These are phyloP conservation scores for Eilema sororculum DNA, from an alignment of 2,888 invertebrate species.

Conservation along the genomic window DNA sequence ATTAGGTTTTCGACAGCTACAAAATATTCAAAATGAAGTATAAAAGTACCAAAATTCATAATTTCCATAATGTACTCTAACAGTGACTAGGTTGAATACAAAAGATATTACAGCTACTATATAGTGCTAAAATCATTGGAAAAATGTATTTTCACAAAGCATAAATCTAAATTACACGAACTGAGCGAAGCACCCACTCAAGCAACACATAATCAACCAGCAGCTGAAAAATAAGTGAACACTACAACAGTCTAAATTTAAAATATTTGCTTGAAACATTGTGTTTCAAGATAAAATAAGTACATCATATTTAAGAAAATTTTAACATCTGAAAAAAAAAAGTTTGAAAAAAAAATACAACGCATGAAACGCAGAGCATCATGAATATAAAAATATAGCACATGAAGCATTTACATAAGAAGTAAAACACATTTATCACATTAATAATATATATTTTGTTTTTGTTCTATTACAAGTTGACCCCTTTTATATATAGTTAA, in stretches of 20 bases:
- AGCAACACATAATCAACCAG: background rate
- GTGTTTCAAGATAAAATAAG: background rate
- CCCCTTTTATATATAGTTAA: conserved; percentile 31
- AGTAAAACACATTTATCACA: too few relatives aligned
- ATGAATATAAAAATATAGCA: background rate
- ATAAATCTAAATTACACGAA: too few relatives aligned
- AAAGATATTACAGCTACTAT: too few relatives aligned
- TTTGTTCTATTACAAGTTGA: conserved; percentile 39
- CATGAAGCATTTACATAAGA: background rate
- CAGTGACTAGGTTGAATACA: too few relatives aligned
- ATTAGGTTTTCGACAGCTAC: too few relatives aligned
- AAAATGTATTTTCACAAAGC: background rate
- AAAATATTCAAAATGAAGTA: too few relatives aligned
- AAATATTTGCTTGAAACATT: background rate
- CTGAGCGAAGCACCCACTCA: too few relatives aligned
- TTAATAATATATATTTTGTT: conserved; percentile 20
- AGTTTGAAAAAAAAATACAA: background rate
- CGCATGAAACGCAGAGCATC: background rate
- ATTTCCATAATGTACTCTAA: too few relatives aligned
- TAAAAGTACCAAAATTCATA: too few relatives aligned
- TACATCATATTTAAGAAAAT: too few relatives aligned
- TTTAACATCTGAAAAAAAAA: background rate
- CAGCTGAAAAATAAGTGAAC: background rate
- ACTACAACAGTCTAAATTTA: background rate
- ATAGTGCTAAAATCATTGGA: too few relatives aligned